A percentile compares a stretch with the other conserved stretches of the same genome.
These are phyloP conservation scores for Saimiri boliviensis DNA, from an alignment of 2,113 vertebrate species.

Conservation along the genomic window DNA sequence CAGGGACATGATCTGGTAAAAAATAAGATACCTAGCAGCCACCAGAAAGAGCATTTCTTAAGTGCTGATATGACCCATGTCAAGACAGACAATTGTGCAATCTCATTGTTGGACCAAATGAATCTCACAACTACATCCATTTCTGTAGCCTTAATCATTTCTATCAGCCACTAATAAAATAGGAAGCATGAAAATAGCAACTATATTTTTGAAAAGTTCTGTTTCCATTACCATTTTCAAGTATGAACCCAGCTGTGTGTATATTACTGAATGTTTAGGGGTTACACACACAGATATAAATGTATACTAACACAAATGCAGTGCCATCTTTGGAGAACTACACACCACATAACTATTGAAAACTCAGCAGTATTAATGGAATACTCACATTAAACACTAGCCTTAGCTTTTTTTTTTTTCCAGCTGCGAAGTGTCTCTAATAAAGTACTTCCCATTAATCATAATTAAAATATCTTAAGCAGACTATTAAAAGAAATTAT, in stretches of 20 bases:
- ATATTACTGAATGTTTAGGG: background rate
- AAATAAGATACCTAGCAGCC: background rate
- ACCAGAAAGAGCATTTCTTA: background rate
- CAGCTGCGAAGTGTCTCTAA: background rate
- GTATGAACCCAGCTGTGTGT: background rate
- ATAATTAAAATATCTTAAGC: conserved; percentile 7
- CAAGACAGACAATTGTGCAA: background rate
- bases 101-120: background rate
- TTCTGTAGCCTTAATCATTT: background rate
- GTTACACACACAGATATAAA: background rate
- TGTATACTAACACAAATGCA: background rate
- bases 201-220: background rate
- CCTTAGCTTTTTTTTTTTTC: background rate
- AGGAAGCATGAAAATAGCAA: background rate
- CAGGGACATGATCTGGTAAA: background rate
- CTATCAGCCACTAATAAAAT: background rate
- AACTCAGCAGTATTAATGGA: background rate
- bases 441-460: background rate
- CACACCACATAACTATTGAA: background rate
- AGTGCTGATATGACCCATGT: accelerated
- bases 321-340: background rate
- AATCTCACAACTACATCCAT: background rate
- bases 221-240: background rate
- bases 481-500: conserved; percentile 34
- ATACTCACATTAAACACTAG: background rate